phyloP scores from a whole-genome alignment of 2,113 vertebrate genomes.

The Sterna hirundo region DNA sequence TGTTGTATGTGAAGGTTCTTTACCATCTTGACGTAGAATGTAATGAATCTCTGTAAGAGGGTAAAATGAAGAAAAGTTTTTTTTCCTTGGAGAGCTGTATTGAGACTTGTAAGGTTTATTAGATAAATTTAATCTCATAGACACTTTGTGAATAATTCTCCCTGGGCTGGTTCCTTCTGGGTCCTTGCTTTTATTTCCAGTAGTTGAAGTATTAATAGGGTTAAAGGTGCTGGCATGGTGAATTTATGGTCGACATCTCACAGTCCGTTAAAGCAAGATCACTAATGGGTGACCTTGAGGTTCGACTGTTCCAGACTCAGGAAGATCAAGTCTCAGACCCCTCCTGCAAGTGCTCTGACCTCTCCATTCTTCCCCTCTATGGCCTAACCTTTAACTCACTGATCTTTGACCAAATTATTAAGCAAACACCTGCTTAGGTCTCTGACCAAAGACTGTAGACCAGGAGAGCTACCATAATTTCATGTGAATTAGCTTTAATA shows the following conservation, averaged over 20 bases:
- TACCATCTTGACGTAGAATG: background rate
- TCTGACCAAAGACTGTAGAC: conserved; percentile 78
- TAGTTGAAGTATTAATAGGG: conserved; percentile 89
- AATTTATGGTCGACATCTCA: conserved; percentile 91
- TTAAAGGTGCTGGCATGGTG: conserved; percentile 90
- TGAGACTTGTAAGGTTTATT: conserved; percentile 20
- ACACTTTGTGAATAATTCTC: conserved; percentile 72
- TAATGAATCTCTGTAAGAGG: background rate
- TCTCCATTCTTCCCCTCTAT: conserved; percentile 82
- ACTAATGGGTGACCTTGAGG: conserved; percentile 99
- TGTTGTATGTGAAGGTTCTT: background rate
- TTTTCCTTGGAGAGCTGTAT: background rate
- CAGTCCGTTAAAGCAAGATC: conserved; percentile 84
- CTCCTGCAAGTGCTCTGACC: conserved; percentile 88
- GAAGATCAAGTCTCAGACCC: conserved; percentile 96
- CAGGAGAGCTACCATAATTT: conserved; percentile 84
- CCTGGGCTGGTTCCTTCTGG: conserved; percentile 71
- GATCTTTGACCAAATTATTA: conserved; percentile 99
- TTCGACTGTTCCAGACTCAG: conserved; percentile 88
- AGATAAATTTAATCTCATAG: conserved; percentile 55
- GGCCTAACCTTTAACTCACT: conserved; percentile 94
- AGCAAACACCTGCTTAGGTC: conserved; percentile 96
- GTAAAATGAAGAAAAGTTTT: background rate
- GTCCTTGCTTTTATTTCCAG: conserved; percentile 81
- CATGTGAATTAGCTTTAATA: conserved; percentile 80